phyloP scores from a whole-genome alignment of 2,797 vertebrate species.

The Pseudomugil gertrudae region DNA sequence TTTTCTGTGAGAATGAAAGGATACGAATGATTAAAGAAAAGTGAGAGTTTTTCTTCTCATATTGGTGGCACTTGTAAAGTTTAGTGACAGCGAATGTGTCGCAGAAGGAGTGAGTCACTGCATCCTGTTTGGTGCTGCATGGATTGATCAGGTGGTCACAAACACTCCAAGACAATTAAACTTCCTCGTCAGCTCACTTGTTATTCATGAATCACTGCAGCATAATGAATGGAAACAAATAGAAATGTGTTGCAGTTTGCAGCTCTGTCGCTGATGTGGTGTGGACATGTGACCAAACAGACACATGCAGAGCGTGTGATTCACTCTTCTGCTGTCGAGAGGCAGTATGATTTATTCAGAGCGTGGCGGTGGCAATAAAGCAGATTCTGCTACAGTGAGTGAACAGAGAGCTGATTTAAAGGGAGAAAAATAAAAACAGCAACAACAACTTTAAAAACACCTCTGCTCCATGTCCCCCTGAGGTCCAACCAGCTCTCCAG shows the following conservation, averaged over 20 bases:
- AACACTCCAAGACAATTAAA: constrained; percentile 42
- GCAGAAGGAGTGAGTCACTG: constrained; percentile 40
- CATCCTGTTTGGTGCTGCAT: constrained; percentile 6
- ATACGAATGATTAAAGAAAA: not conserved
- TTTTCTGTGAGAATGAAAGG: not conserved
- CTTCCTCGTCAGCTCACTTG: constrained; percentile 22
- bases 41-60: not conserved
- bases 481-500: constrained; percentile 36
- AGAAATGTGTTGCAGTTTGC: constrained; percentile 29
- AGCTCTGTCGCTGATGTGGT: constrained; percentile 33
- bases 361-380: constrained; percentile 55
- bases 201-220: constrained; percentile 49
- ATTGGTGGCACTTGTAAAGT: constrained; percentile 17
- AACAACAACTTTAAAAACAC: not conserved
- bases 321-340: constrained; percentile 50
- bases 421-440: not conserved
- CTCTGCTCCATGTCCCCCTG: constrained; percentile 10
- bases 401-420: constrained; percentile 51
- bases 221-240: constrained; percentile 33
- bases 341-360: constrained; percentile 59
- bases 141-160: constrained; percentile 37
- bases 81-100: constrained; percentile 21
- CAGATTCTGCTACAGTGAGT: constrained; percentile 45
- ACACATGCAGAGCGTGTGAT: constrained; percentile 48
- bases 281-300: constrained; percentile 35